These are phyloP conservation scores for Rhopalosiphum padi DNA, from an alignment of 1,140 invertebrate species.

Conservation along the genomic window DNA sequence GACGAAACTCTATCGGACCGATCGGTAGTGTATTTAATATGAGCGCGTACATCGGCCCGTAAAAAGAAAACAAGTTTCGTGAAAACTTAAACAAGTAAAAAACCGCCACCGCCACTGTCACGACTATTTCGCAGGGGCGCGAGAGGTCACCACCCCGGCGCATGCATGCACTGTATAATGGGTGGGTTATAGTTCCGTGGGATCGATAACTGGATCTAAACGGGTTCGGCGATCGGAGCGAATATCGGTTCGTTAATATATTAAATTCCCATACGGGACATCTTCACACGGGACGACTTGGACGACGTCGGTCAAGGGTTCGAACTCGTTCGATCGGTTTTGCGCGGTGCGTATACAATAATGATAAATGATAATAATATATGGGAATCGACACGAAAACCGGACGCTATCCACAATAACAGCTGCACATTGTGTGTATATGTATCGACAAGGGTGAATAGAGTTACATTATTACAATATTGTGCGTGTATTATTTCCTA, in stretches of 20 bases:
- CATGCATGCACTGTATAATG: neutral
- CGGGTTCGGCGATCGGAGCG: conserved; percentile 43
- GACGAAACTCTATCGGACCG: conserved; percentile 4
- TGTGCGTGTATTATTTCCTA: neutral
- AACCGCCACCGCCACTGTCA: neutral
- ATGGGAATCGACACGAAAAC: conserved; percentile 23
- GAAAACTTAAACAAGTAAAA: conserved; percentile 1
- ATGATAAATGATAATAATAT: too few species aligned
- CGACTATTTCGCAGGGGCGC: neutral
- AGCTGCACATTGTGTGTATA: neutral
- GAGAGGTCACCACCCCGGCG: neutral
- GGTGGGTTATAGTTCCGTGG: conserved; percentile 13
- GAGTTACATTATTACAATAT: neutral
- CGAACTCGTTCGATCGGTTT: conserved; percentile 56
- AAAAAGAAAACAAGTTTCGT: conserved; percentile 38
- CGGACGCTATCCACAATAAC: conserved; percentile 33
- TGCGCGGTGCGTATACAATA: neutral
- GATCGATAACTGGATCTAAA: conserved; percentile 57
- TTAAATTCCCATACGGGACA: conserved; percentile 46
- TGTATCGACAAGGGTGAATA: neutral
- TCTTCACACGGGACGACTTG: conserved; percentile 3
- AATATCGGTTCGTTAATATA: neutral
- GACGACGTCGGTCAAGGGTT: conserved; percentile 27
- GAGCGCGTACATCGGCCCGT: neutral
- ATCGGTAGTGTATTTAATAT: neutral